These are phyloP conservation scores for Tiliacea aurago DNA, from an alignment of 2,888 invertebrate genomes.

Conservation along the genomic window DNA sequence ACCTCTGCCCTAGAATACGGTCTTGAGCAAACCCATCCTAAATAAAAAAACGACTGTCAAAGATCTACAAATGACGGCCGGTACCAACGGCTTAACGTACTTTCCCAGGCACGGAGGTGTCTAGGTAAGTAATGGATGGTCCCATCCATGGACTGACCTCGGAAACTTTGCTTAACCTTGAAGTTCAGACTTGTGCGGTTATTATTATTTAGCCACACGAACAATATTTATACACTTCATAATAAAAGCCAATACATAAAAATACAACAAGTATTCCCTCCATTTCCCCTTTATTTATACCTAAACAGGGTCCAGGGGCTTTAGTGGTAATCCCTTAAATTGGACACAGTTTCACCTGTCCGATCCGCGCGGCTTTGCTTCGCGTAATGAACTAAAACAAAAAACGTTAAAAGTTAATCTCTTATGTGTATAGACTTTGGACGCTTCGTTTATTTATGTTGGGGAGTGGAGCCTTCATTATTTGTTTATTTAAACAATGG, in stretches of 20 bases:
- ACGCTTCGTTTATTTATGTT: conserved; percentile 43
- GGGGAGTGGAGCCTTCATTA: conserved; percentile 10
- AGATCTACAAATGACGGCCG: too few relatives aligned
- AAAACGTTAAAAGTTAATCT: conserved; percentile 73
- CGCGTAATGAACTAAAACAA: conserved; percentile 75
- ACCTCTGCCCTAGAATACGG: too few relatives aligned
- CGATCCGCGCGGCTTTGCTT: conserved; percentile 64
- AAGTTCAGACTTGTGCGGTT: too few relatives aligned
- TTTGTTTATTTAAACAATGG: conserved; percentile 13
- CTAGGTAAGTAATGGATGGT: too few relatives aligned
- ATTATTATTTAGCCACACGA: too few relatives aligned
- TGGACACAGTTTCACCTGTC: conserved; percentile 81
- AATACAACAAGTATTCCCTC: not conserved
- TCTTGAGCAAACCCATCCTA: too few relatives aligned
- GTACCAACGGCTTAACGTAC: too few relatives aligned
- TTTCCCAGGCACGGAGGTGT: too few relatives aligned
- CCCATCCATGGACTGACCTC: too few relatives aligned
- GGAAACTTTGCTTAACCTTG: too few relatives aligned
- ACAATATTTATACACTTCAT: not conserved
- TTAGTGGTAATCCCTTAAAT: conserved; percentile 77
- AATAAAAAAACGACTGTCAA: too few relatives aligned
- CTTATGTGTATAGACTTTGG: conserved; percentile 55
- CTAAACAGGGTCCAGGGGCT: conserved; percentile 64
- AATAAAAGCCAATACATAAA: conserved; percentile 35
- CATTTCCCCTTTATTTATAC: conserved; percentile 55